Evolutionary conservation across 1,140 invertebrate species (phyloP), one percentile per base, ranked within the genome.

Genomic region (Triops longicaudatus): DNA sequence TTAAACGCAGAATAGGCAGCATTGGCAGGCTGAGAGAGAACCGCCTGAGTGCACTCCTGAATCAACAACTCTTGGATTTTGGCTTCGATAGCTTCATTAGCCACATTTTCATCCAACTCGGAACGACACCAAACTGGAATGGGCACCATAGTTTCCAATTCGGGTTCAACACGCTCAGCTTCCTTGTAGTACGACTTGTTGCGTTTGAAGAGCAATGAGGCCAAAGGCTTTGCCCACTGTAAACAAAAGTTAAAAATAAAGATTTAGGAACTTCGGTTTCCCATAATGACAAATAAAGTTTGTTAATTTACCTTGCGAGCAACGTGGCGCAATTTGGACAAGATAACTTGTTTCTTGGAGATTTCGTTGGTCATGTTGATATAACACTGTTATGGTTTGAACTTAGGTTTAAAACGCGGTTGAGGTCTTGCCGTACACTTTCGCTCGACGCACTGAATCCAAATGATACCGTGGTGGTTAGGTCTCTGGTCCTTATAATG

Each of bases 31-130:
- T 63, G 50, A 63, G 50, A 63, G 14, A 63, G 50, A 9, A 63
- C 22, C 22, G 50, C 50, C 17, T 63, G 50, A 17, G 50, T 63
- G 71, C 74, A 78, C 44, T 78, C 78, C 10, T 63, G 71, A 42
- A 78, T 79, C 44, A 81, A 80, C 63, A 81, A 76, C 73, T 81
- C 78, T 26, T 77, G 79, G 6, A 81, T 78, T 78, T 80, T 78
- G 72, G 80, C 81, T 73, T 81, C 81, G n/a, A 81, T 72, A 1
- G 80, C 80, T 77, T 81, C 81, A 44, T 81, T 81, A 42, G 80
- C 79, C 6, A 78, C 77, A 76, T 81, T 81, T 72, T 81, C 81
- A 73, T 81, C 80, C 75, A 80, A 78, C 73, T 81, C 81, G 71
- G 77, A 27, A 28, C 63, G 74, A n/a, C 74, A 75, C 78, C 78